Base-by-base conservation (phyloP, 2,888 invertebrate species). In the Conchocele bisecta region DNA sequence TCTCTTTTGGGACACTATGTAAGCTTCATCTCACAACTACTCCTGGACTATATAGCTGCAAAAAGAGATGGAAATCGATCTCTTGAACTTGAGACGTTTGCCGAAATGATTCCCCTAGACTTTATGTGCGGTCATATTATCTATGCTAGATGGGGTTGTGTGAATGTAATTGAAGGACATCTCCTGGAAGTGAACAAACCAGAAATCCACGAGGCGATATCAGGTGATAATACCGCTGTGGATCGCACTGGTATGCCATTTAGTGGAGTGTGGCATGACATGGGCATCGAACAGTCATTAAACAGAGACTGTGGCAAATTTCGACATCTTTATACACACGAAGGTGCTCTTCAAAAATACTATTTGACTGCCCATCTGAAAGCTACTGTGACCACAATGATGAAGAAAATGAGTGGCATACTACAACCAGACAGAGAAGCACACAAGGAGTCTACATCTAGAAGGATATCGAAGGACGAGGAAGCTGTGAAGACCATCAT, bases 221-320 rank as follows among this genome's bases (percentile, higher is more conserved):
- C 53, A 4, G 33, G 42, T 2, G 53, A 31, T 31, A 28, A 39
- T 6, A 17, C 53, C 41, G 48, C 39, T 26, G 37, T 51, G 24
- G 31, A 61, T 20, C 29, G 53, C 17, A 42, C 31, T 29, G 15
- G 20, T 33, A 54, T 54, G 13, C 46, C 68, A 48, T 61, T 68
- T 46, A 46, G 46, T 48, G 61, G 42, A 17, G 54, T 61, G 13
- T 61, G 68, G 56, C 56, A 68, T 35, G 54, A 68, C 31, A 54
- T 61, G 68, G 68, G 46, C 13, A 44, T 68, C 13, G 39, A 61
- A n/a, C n/a, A n/a, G n/a, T n/a, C n/a, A n/a, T n/a, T n/a, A n/a
- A n/a, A n/a, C 48, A 56, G 46, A 46, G 67, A 67, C 26, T 68
- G 54, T 61, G 61, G 60, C 5, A 61, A 61, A 28, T 56, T 33